Evolutionary conservation across 92 coral and sea anemone species (phyloP), one percentile per base, ranked within the genome.

Genomic region (Phenganax subtilis): DNA sequence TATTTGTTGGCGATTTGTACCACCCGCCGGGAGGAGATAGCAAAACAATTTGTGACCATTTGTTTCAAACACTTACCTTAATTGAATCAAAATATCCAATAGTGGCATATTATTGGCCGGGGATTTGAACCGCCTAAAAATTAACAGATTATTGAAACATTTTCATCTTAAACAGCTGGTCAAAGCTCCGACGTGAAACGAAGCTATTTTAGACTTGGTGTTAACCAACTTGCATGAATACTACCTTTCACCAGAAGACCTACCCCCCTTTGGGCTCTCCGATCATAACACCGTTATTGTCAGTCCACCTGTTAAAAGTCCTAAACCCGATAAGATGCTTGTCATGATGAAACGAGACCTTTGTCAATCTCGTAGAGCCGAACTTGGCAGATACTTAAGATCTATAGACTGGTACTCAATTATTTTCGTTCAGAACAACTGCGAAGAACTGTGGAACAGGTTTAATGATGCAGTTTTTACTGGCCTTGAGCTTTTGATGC

Each of bases 361-460:
- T 72, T 30, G 58, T 5, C 9, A 12, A 10, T 10, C 20, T 16
- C 77, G 77, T 20, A 72, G 20, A 72, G 54, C 54, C 30, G 77
- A 72, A 72, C 3, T 44, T 16, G 80, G 80, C 8, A 75, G 80
- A 75, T 75, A 75, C 20, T 17, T 75, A 57, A 55, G 80, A 1
- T 12, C 28, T n/a, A 55, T 75, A 10, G 53, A 75, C n/a, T 75
- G 80, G 80, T 53, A 10, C 11, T 52, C 27, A n/a, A 52, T 75
- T 12, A 14, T 75, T 55, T 9, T 58, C 52, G 6, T 10, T 9
- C 9, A 10, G 59, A 20, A 9, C 52, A 72, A 17, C 31, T 10
- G 77, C 12, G 77, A 72, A 11, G 59, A 72, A 72, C 51, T 54
- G 77, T 72, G 77, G 77, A 72, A 72, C 0, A 67, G 16, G 0